Evolutionary conservation across 2,797 vertebrate species (phyloP).

Genomic region (Trachops cirrhosus): DNA sequence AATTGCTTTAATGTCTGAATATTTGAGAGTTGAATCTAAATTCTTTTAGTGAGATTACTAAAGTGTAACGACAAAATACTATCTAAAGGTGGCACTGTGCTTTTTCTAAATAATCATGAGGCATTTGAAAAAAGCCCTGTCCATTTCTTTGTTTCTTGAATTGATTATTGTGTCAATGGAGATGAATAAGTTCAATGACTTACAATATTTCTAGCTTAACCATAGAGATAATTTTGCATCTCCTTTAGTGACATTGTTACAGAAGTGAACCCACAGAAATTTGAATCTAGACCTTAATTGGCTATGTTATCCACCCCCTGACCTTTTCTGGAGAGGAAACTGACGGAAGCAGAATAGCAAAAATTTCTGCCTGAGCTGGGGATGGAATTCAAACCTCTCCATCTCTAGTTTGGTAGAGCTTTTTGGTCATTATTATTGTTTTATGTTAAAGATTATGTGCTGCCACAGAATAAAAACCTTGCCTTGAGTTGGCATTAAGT

Average conservation of each 20-base stretch:
- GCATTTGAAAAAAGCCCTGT: not conserved
- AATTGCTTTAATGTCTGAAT: conserved; percentile 24
- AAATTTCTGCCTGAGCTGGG: not conserved
- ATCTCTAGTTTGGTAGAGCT: not conserved
- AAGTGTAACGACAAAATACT: not conserved
- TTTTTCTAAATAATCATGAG: conserved; percentile 2
- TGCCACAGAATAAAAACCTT: not conserved
- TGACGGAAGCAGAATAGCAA: not conserved
- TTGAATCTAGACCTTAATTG: not conserved
- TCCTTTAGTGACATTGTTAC: not conserved
- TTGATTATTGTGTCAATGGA: not conserved
- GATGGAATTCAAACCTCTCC: not conserved
- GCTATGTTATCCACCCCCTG: not conserved
- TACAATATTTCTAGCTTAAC: not conserved
- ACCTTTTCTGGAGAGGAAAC: not conserved
- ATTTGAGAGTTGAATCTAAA: not conserved
- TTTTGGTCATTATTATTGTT: not conserved
- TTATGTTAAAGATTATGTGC: not conserved
- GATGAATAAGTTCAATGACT: not conserved
- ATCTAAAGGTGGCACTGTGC: conserved; percentile 31
- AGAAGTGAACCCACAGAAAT: not conserved
- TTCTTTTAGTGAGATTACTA: not conserved
- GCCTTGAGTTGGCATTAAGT: not conserved
- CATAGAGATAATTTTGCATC: not conserved
- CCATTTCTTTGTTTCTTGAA: not conserved